Conservation (phyloP, 2,888 invertebrate genomes). For the Rhamphomyia laevipes region DNA sequence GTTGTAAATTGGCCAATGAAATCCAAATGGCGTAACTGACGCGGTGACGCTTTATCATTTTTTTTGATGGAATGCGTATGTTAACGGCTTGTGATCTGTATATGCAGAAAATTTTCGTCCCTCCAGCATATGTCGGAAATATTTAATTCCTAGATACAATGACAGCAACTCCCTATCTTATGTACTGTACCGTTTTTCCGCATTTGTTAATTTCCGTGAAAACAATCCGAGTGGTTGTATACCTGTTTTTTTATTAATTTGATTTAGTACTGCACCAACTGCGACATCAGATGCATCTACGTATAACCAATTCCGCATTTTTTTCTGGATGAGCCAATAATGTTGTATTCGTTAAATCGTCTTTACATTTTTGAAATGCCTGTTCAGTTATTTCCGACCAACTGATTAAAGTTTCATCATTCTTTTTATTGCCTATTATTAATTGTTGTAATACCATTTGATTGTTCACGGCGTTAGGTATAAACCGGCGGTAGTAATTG, state of each 20-base stretch:
- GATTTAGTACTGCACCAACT: neutral
- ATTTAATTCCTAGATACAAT: neutral
- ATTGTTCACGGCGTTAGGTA: neutral
- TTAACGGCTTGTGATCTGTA: neutral
- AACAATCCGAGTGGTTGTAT: neutral
- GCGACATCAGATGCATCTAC: neutral
- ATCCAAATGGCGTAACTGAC: constrained; percentile 1
- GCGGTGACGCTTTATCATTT: neutral
- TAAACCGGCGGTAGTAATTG: neutral
- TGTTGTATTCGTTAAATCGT: neutral
- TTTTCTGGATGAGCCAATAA: neutral
- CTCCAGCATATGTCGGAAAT: neutral
- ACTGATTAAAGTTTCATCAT: neutral
- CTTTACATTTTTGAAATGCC: constrained; percentile 6
- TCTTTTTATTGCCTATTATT: constrained; percentile 4
- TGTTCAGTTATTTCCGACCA: neutral
- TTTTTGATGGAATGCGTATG: constrained; percentile 3
- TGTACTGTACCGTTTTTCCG: neutral
- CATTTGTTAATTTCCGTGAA: neutral
- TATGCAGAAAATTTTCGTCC: neutral
- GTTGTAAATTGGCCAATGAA: constrained; percentile 5
- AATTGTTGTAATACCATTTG: constrained; percentile 1
- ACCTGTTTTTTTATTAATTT: neutral
- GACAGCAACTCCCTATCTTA: neutral
- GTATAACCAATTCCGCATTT: constrained; percentile 3